Evolutionary conservation across 1,140 invertebrate genomes (phyloP).

Genomic region (Argopecten irradians): DNA sequence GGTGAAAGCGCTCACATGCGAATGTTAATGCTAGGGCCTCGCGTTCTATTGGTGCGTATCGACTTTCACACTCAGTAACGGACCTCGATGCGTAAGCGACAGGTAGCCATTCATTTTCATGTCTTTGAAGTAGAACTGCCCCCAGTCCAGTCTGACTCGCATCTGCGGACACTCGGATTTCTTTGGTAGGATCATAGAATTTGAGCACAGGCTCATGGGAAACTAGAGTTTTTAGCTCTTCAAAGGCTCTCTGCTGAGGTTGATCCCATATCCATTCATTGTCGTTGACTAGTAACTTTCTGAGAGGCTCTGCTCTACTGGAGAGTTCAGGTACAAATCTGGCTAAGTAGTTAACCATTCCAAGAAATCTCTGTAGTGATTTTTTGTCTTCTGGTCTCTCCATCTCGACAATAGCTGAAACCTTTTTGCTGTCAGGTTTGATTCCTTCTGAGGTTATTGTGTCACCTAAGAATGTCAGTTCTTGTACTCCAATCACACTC

Average conservation of each 20-base stretch:
- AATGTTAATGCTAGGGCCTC: conserved; percentile 40
- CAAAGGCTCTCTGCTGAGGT: not conserved
- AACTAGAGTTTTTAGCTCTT: not conserved
- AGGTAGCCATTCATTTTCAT: conserved; percentile 16
- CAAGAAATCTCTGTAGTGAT: conserved; percentile 32
- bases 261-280: not conserved
- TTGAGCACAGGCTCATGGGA: conserved; percentile 14
- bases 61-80: conserved; percentile 40
- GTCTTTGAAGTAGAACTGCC: conserved; percentile 1
- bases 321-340: conserved; percentile 27
- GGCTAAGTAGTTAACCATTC: conserved; percentile 32
- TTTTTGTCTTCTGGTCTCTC: not conserved
- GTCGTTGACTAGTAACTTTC: not conserved
- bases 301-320: not conserved
- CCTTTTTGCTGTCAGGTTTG: conserved; percentile 8
- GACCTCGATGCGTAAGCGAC: conserved; percentile 27
- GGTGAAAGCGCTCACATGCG: conserved; percentile 70
- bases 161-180: conserved; percentile 28
- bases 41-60: conserved; percentile 47
- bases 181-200: conserved; percentile 19
- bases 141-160: conserved; percentile 26
- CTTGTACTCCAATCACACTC: conserved; percentile 16
- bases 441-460: conserved; percentile 21
- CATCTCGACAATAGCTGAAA: not conserved
- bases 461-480: conserved; percentile 19